Evolutionary conservation across 2,888 invertebrate genomes (phyloP).

Genomic region (Rosalia funebris): DNA sequence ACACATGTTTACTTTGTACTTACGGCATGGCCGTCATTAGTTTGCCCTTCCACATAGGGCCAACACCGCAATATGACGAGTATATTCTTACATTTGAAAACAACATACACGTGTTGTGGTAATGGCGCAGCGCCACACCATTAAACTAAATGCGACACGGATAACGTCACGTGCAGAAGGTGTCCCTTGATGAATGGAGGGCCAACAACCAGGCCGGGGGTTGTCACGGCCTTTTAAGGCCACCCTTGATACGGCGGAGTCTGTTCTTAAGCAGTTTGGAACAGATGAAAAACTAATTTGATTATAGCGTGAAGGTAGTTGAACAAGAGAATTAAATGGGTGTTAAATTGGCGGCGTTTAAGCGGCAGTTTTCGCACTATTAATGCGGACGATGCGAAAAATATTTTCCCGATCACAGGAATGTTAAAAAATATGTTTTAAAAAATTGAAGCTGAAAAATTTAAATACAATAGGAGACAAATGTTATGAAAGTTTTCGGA

Average conservation of each 20-base stretch:
- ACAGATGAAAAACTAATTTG: conserved; percentile 19
- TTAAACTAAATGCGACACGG: conserved; percentile 27
- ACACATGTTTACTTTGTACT: too few species aligned
- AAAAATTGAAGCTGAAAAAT: too few species aligned
- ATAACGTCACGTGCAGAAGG: conserved; percentile 30
- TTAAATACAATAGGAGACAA: too few species aligned
- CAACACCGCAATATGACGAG: conserved; percentile 5
- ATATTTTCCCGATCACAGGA: too few species aligned
- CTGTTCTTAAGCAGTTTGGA: conserved; percentile 8
- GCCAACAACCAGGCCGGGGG: conserved; percentile 16
- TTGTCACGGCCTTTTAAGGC: conserved; percentile 18
- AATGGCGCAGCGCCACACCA: conserved; percentile 7
- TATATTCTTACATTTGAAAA: conserved; percentile 5
- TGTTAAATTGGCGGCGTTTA: conserved; percentile 2
- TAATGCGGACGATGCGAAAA: too few species aligned
- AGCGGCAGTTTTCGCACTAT: background rate
- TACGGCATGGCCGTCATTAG: too few species aligned
- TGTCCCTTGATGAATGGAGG: conserved; percentile 30
- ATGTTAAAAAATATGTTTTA: too few species aligned
- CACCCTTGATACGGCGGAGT: background rate
- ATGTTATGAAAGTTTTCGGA: too few species aligned
- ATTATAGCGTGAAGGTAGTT: conserved; percentile 14
- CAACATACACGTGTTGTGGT: conserved; percentile 20
- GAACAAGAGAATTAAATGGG: conserved; percentile 5
- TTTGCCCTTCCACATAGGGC: too few species aligned